Evolutionary conservation across 2,888 invertebrate genomes (phyloP), one percentile per base, ranked within the genome.

Genomic region (Eupithecia inturbata): DNA sequence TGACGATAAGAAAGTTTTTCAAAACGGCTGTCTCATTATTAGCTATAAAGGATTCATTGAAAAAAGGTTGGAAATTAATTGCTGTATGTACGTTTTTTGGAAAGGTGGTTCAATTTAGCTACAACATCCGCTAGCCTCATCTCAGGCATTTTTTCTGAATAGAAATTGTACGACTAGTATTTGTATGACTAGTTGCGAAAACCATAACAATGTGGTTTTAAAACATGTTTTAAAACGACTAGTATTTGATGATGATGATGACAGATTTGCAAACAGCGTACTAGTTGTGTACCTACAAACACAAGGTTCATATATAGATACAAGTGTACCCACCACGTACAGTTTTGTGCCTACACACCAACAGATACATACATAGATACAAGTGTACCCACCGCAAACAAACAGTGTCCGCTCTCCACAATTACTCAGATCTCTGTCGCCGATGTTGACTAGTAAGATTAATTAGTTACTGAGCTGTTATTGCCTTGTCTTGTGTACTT

Each of bases 381-480:
- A 19, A 31, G 62, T 62, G 31, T 62, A 31, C 16, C 9, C n/a
- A 53, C 49, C 62, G 82, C 81, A 79, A 77, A 77, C 70, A 66
- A 39, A 41, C 62, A 62, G 9, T 16, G 31, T 19, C 22, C 39
- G 22, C 36, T 73, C 68, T 74, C 67, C 70, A 67, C 14, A 36
- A 64, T 57, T 73, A 69, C 70, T 16, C 41, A 36, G 75, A 76
- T 76, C 73, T 74, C 70, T 39, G 70, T 83, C 80, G 72, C 41
- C 71, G 68, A 28, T 76, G 79, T 77, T 76, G 73, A 74, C 63
- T 76, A 74, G 36, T n/a, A 62, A 69, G 74, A 78, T 77, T 77
- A 77, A 78, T 78, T 77, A 77, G 70, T 76, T 68, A 68, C n/a
- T 66, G 68, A 66, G 60, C 60, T 71, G 71, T 70, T 77, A 73